Conservation (phyloP, 2,113 vertebrate species). For the Hippopotamus amphibius region DNA sequence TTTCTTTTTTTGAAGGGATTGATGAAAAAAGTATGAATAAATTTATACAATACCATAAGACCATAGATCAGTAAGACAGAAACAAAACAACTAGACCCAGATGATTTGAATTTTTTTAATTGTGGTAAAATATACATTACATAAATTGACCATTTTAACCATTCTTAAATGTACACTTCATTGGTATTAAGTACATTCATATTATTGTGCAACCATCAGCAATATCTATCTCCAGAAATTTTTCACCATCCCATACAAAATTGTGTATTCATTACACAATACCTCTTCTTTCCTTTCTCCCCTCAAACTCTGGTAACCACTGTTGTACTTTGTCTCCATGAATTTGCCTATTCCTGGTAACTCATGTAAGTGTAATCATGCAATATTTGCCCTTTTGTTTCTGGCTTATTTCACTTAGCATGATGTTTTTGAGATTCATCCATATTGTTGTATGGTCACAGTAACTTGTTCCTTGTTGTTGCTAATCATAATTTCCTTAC, state of each 20-base stretch:
- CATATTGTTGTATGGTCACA: not conserved
- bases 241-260: not conserved
- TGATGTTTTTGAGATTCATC: not conserved
- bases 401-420: not conserved
- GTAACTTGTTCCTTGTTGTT: not conserved
- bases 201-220: not conserved
- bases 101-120: not conserved
- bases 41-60: not conserved
- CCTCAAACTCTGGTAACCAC: not conserved
- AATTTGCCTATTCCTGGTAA: not conserved
- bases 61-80: not conserved
- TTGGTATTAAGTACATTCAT: not conserved
- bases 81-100: not conserved
- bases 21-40: not conserved
- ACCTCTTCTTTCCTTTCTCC: not conserved
- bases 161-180: not conserved
- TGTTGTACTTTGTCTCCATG: not conserved
- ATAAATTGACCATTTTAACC: not conserved
- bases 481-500: not conserved
- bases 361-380: not conserved
- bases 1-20: not conserved
- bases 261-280: not conserved
- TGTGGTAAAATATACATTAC: not conserved
- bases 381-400: not conserved
- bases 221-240: not conserved